Base-by-base conservation (phyloP, 2,113 vertebrate genomes). In the Otocyon megalotis region DNA sequence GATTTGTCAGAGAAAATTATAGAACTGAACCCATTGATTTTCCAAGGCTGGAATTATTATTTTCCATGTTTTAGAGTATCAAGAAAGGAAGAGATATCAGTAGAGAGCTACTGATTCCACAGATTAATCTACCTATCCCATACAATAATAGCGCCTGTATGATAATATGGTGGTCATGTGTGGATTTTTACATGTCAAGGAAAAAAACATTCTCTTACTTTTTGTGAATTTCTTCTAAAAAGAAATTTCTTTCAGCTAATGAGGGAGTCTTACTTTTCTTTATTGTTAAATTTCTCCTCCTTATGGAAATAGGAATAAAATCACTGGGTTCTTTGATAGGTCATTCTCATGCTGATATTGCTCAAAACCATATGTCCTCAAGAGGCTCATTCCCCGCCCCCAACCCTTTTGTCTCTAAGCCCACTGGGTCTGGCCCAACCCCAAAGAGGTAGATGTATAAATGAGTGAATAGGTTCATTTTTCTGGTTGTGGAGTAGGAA, bases 301-400 rank as follows among this genome's bases (percentile, higher is more conserved):
- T 10, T 62, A 16, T 54, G 6, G 2, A n/a, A n/a, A 13, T 2
- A 24, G 3, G 10, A 58, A 43, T 67, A 8, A 28, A 9, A 54
- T 54, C 28, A 24, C 7, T 82, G 20, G 7, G 12, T 71, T 32
- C 8, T 89, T 63, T 90, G 3, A 5, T 67, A 26, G 43, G 14
- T 50, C 32, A 58, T 12, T 43, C 1, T 86, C 72, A 71, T 83
- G 5, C 11, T 20, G 37, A 58, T 62, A 43, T 65, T 56, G 8
- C 15, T 62, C 8, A 63, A 56, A 65, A 60, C 2, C 1, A 28
- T 3, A 0, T 1, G n/a, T n/a, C 4, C 28, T 58, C 50, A 65
- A 14, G 3, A 76, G 0, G 0, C 43, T 48, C 19, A 8, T 20
- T 17, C 9, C 16, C 60, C 60, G 19, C 2, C 24, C 4, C 28